Evolutionary conservation across 2,797 vertebrate species (phyloP).

Genomic region (Gallinago nigripennis): DNA sequence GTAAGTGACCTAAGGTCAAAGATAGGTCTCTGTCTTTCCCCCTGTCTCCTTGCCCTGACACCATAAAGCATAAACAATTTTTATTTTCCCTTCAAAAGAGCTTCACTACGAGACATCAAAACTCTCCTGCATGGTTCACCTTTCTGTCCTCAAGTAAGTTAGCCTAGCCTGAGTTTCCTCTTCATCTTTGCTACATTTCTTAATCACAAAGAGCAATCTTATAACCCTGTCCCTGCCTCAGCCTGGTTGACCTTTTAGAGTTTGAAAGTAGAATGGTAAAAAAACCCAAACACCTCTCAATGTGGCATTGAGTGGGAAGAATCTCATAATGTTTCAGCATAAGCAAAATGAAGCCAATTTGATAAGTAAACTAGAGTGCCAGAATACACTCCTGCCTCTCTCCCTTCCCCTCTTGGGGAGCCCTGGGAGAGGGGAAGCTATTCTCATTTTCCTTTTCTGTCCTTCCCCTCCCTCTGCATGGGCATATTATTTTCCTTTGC

Average conservation of each 20-base stretch:
- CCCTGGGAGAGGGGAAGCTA: neutral
- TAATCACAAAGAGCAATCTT: neutral
- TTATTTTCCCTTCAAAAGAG: neutral
- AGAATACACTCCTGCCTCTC: neutral
- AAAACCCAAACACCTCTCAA: neutral
- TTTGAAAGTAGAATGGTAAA: neutral
- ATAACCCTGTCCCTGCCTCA: neutral
- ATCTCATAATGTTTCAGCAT: neutral
- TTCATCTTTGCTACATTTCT: neutral
- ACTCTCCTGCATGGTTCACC: neutral
- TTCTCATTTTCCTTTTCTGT: neutral
- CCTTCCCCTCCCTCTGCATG: neutral
- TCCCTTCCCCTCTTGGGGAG: rapidly evolving
- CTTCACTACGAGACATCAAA: neutral
- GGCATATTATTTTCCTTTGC: neutral
- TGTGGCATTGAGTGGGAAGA: neutral
- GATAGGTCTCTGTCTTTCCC: neutral
- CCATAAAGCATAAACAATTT: neutral
- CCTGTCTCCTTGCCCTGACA: too few species aligned
- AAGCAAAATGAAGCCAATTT: neutral
- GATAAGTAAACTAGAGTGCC: neutral
- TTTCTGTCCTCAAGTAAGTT: neutral
- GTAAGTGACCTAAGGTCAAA: neutral
- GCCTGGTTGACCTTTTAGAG: neutral
- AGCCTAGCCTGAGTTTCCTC: neutral